Percentiles rank a stretch among this genome's conserved stretches.
phyloP scores from a whole-genome alignment of 2,113 vertebrate genomes.

The Oryzias woworae region DNA sequence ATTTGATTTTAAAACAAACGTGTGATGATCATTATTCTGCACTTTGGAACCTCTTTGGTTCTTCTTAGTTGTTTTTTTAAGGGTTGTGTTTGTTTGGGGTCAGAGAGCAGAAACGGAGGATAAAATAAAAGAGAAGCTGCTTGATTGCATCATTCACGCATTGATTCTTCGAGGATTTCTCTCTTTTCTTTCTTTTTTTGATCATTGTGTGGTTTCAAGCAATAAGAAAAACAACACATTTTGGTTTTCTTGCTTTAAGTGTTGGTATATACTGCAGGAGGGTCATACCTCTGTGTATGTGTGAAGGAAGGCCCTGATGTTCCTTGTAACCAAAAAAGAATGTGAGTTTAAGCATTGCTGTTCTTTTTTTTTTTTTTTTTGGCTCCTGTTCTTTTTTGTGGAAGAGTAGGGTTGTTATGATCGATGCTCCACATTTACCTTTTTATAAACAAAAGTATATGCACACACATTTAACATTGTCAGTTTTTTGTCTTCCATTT shows the following conservation, averaged over 20 bases:
- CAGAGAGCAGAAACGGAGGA: conserved; percentile 14
- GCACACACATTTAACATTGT: conserved; percentile 9
- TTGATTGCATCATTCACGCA: not conserved
- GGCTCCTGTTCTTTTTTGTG: conserved; percentile 51
- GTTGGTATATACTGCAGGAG: too few species aligned
- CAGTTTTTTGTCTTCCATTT: too few species aligned
- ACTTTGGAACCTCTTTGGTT: not conserved
- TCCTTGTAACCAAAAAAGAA: conserved; percentile 61
- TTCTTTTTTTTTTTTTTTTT: conserved; percentile 58
- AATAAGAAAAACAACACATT: too few species aligned
- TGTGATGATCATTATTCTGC: not conserved
- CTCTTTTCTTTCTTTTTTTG: too few species aligned
- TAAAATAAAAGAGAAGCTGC: conserved; percentile 12
- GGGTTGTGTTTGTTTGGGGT: conserved; percentile 15
- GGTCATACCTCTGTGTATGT: conserved; percentile 22
- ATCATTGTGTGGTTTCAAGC: too few species aligned
- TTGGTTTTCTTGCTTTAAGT: too few species aligned
- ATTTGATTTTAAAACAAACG: not conserved
- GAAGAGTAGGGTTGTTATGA: conserved; percentile 43
- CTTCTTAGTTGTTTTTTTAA: conserved; percentile 22
- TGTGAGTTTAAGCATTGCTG: conserved; percentile 68
- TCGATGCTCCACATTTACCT: conserved; percentile 26
- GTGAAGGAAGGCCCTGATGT: conserved; percentile 49
- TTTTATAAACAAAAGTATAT: conserved; percentile 19
- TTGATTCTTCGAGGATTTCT: not conserved